Evolutionary conservation across 2,113 vertebrate species (phyloP), one percentile per base, ranked within the genome.

Genomic region (Tichodroma muraria): DNA sequence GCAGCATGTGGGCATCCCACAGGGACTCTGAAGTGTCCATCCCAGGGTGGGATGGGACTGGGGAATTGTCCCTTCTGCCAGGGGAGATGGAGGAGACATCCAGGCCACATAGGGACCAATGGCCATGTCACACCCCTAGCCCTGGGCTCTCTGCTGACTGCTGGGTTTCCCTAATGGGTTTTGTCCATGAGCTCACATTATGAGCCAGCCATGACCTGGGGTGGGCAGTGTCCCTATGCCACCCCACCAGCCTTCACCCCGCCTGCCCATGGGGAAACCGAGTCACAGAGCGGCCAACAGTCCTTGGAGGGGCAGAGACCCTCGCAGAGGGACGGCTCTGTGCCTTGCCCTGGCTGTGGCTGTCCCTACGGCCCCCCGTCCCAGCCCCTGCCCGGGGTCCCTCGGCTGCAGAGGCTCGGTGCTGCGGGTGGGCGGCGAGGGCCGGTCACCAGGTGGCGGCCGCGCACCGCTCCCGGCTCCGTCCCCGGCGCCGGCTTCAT

Each of bases 1-100:
- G 59, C 38, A 60, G 72, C 2, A 0, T 12, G 11, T 20, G 27
- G 44, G 30, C 21, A 66, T 68, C 78, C 24, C 53, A 75, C n/a
- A 40, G n/a, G 53, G 38, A 21, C 28, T 72, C 82, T 31, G 8
- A 9, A 56, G n/a, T 10, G 37, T 44, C 65, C 56, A 22, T 33
- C 14, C 54, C 0, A 0, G 18, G 13, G 8, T 2, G 15, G 38
- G 35, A 44, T 13, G 37, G 30, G 54, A n/a, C 4, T 0, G 0
- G 24, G 16, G 21, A 49, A n/a, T 2, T 10, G 52, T 57, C 12
- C 52, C 13, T 56, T 68, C 53, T 75, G 47, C 54, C 38, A 13
- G 23, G 52, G 28, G 17, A 52, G 30, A 31, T 11, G 54, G 37
- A 80, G 49, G 76, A 60, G 49, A 77, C 59, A 33, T 10, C 42